Conservation (phyloP, 2,113 vertebrate genomes). For the Notothenia coriiceps region DNA sequence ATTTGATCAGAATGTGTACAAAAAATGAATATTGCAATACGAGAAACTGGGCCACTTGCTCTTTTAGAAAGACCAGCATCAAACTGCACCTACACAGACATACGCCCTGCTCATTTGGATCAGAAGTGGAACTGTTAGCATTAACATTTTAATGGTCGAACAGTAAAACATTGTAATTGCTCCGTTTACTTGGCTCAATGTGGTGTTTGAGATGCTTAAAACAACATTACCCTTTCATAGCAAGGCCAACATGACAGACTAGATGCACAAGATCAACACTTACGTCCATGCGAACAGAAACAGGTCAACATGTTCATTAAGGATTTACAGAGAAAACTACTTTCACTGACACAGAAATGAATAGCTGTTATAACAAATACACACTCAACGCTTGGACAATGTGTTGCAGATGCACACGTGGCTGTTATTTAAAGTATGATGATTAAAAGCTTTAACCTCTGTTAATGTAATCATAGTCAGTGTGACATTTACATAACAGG, state of each 20-base stretch:
- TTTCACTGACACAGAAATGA: conserved; percentile 2
- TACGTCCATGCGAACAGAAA: conserved; percentile 5
- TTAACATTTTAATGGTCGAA: background rate
- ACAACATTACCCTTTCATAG: background rate
- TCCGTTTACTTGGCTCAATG: conserved; percentile 36
- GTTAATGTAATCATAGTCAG: background rate
- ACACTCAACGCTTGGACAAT: background rate
- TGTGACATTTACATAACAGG: background rate
- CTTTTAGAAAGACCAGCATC: conserved; percentile 8
- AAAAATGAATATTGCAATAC: conserved; percentile 10
- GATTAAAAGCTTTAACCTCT: background rate
- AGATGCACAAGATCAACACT: conserved; percentile 7
- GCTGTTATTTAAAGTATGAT: background rate
- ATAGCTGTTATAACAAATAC: background rate
- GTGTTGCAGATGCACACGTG: background rate
- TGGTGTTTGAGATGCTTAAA: conserved; percentile 6
- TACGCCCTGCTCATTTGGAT: conserved; percentile 29
- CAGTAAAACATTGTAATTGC: background rate
- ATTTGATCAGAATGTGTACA: background rate
- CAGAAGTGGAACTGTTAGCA: conserved; percentile 40
- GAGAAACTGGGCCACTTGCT: background rate
- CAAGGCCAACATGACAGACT: conserved; percentile 1
- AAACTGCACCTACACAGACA: conserved; percentile 12
- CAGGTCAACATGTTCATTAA: background rate
- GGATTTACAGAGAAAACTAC: background rate